phyloP scores from a whole-genome alignment of 92 coral and sea anemone species.

The Porites cylindrica region DNA sequence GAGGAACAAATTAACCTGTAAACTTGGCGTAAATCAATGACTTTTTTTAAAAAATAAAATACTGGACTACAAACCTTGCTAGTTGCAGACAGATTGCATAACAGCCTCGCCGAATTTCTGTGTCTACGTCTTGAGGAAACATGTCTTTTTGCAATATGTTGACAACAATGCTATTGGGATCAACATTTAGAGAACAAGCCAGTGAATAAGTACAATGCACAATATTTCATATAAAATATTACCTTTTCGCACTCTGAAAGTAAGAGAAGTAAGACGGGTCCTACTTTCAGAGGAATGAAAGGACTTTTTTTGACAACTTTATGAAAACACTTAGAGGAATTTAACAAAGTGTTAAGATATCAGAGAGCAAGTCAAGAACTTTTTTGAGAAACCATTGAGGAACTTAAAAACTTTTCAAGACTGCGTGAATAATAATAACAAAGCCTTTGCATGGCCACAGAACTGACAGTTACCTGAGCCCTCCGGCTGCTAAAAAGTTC shows the following conservation, averaged over 20 bases:
- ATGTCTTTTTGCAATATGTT: conserved; percentile 91
- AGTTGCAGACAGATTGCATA: conserved; percentile 90
- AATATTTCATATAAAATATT: neutral
- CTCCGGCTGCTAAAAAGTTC: conserved; percentile 84
- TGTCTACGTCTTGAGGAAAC: conserved; percentile 92
- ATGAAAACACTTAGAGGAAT: too few relatives aligned
- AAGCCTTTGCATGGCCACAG: neutral
- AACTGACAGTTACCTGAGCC: conserved; percentile 39
- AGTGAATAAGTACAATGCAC: neutral
- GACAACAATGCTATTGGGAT: conserved; percentile 75
- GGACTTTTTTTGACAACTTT: too few relatives aligned
- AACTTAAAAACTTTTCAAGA: too few relatives aligned
- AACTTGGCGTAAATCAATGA: too few relatives aligned
- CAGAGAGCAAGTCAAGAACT: too few relatives aligned
- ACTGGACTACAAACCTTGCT: conserved; percentile 65
- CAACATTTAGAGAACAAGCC: neutral
- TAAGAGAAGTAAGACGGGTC: too few relatives aligned
- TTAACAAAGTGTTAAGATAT: too few relatives aligned
- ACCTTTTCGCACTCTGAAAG: too few relatives aligned
- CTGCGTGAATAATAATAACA: neutral
- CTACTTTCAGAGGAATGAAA: too few relatives aligned
- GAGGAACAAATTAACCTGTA: too few relatives aligned
- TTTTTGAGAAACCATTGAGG: too few relatives aligned
- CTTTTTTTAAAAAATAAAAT: neutral
- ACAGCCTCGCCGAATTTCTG: conserved; percentile 91